phyloP scores from a whole-genome alignment of 1,140 invertebrate species.

The Notospermus geniculatus region DNA sequence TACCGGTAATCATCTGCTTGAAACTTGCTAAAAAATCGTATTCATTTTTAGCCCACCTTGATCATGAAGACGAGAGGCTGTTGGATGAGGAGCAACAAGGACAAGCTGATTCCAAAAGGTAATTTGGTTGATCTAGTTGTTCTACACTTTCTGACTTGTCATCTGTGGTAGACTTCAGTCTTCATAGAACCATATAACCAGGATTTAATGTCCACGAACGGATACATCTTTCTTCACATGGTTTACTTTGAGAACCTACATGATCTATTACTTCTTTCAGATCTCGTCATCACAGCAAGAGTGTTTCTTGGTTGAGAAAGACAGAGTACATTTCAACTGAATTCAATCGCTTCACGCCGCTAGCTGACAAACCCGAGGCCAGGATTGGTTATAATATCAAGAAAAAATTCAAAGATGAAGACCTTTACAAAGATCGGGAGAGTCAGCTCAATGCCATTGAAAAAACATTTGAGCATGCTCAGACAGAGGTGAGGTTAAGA shows the following conservation, averaged over 20 bases:
- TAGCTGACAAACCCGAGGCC: conserved; percentile 94
- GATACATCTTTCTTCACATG: too few relatives aligned
- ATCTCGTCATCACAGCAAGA: conserved; percentile 64
- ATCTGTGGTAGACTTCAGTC: too few relatives aligned
- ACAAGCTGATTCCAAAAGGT: conserved; percentile 80
- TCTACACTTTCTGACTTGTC: too few relatives aligned
- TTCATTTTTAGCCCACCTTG: conserved; percentile 64
- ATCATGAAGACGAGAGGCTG: conserved; percentile 87
- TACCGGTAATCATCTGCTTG: too few relatives aligned
- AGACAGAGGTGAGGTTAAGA: conserved; percentile 55
- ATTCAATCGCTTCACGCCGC: conserved; percentile 91
- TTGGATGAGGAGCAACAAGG: conserved; percentile 88
- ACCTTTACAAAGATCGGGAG: conserved; percentile 93
- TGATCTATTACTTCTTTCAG: conserved; percentile 31
- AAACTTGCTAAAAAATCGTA: too few relatives aligned
- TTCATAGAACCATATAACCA: too few relatives aligned
- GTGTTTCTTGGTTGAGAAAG: conserved; percentile 63
- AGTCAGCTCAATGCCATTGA: conserved; percentile 97
- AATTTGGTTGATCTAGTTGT: conserved; percentile 1
- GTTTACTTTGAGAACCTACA: too few relatives aligned
- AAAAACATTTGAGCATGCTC: conserved; percentile 94
- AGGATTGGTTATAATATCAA: conserved; percentile 97
- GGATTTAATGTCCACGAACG: too few relatives aligned
- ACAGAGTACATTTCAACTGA: conserved; percentile 99
- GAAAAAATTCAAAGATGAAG: conserved; percentile 91